phyloP scores from a whole-genome alignment of 2,797 vertebrate genomes.

The Rhinatrema bivittatum region DNA sequence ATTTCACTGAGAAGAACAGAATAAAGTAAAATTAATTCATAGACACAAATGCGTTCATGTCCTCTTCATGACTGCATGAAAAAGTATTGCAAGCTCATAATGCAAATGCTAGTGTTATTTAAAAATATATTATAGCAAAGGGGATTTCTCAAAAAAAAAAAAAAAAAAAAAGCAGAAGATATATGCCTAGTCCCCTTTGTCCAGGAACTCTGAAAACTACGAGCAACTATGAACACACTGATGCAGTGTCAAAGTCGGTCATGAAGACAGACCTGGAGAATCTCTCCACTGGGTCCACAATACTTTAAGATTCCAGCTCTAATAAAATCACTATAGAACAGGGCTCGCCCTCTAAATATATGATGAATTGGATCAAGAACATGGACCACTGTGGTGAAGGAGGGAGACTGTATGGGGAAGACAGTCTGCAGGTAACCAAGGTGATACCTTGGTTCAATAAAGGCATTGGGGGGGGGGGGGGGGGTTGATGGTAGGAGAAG shows the following conservation, averaged over 20 bases:
- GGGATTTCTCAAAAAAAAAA: background rate
- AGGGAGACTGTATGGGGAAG: too few species aligned
- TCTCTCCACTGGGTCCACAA: background rate
- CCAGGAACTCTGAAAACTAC: background rate
- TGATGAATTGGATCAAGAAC: too few species aligned
- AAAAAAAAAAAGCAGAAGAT: background rate
- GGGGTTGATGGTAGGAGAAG: accelerated
- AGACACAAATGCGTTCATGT: too few species aligned
- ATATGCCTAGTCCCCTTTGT: background rate
- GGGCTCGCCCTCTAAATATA: too few species aligned
- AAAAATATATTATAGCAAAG: too few species aligned
- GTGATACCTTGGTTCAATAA: background rate
- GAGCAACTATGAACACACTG: background rate
- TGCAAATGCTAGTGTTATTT: too few species aligned
- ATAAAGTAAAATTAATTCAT: too few species aligned
- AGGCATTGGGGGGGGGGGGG: background rate
- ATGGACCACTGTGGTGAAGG: too few species aligned
- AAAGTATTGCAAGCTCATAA: background rate
- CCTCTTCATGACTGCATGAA: background rate
- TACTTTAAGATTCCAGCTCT: background rate
- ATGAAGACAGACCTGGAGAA: background rate
- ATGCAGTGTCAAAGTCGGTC: too few species aligned
- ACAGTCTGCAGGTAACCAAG: background rate
- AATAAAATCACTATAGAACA: accelerated
- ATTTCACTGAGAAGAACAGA: too few species aligned